These are phyloP conservation scores for Archivesica marissinica DNA, from an alignment of 1,140 invertebrate genomes.

Conservation along the genomic window DNA sequence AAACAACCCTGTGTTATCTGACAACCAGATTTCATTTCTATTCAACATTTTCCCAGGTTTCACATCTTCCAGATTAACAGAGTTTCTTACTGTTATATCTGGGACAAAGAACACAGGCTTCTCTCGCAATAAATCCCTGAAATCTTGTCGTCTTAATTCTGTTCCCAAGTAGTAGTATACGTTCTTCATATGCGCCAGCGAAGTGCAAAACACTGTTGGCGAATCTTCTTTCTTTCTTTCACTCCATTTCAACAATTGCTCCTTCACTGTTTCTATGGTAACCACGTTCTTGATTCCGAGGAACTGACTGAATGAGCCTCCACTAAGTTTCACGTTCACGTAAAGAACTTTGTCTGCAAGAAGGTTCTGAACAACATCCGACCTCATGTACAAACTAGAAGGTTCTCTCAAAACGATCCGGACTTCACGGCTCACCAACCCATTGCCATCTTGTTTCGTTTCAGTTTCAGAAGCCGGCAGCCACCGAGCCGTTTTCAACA, in stretches of 20 bases:
- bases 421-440: conserved; percentile 8
- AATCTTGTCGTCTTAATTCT: conserved; percentile 70
- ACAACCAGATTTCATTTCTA: conserved; percentile 78
- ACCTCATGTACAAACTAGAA: conserved; percentile 66
- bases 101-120: conserved; percentile 80
- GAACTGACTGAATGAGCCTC: conserved; percentile 71
- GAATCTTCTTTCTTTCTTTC: conserved; percentile 58
- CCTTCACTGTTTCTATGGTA: conserved; percentile 57
- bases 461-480: conserved; percentile 68
- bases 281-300: conserved; percentile 72
- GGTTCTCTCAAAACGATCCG: conserved; percentile 62
- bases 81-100: background rate
- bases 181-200: conserved; percentile 70
- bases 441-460: conserved; percentile 24
- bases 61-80: conserved; percentile 1
- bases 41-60: conserved; percentile 74
- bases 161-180: conserved; percentile 75
- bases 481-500: conserved; percentile 66
- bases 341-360: conserved; percentile 74
- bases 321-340: conserved; percentile 37
- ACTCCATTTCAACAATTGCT: conserved; percentile 73
- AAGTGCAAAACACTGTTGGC: conserved; percentile 70
- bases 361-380: conserved; percentile 60
- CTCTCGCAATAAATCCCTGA: conserved; percentile 76
- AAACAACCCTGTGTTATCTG: conserved; percentile 77